Percentiles rank a stretch among this genome's conserved stretches.
phyloP scores from a whole-genome alignment of 2,797 vertebrate genomes.

The Menidia menidia region DNA sequence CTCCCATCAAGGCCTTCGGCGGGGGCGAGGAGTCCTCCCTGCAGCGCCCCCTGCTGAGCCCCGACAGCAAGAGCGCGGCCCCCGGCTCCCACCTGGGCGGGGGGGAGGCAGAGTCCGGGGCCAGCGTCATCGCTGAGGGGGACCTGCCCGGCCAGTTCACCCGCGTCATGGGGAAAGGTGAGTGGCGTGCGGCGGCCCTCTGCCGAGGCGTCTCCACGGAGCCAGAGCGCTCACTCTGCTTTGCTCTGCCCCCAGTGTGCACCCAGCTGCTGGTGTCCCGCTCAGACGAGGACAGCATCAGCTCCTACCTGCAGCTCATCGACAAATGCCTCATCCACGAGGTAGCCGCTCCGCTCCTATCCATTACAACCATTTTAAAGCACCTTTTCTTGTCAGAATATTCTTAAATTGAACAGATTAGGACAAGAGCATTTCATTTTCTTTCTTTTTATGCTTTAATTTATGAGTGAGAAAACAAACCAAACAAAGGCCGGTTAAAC shows the following conservation, averaged over 20 bases:
- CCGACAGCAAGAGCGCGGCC: slow-evolving; percentile 77
- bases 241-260: slow-evolving; percentile 84
- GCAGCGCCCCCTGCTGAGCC: slow-evolving; percentile 83
- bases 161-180: slow-evolving; percentile 98
- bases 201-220: background rate
- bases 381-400: background rate
- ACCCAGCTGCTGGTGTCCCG: slow-evolving; percentile 98
- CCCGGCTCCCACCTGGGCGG: slow-evolving; percentile 86
- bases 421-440: no score
- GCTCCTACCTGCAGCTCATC: slow-evolving; percentile 97
- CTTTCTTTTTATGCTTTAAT: no score
- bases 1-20: slow-evolving; percentile 91
- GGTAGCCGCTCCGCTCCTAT: slow-evolving; percentile 77
- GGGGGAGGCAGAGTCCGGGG: slow-evolving; percentile 88
- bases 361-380: background rate
- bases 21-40: slow-evolving; percentile 82
- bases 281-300: slow-evolving; percentile 98
- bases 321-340: slow-evolving; percentile 98
- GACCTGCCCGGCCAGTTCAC: slow-evolving; percentile 97
- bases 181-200: background rate
- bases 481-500: no score
- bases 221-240: background rate
- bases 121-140: slow-evolving; percentile 87
- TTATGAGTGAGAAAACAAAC: no score
- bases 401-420: background rate